A percentile compares a stretch with the other conserved stretches of the same genome.
Evolutionary conservation across 2,797 vertebrate genomes (phyloP).

Genomic region (Decapterus maruadsi): DNA sequence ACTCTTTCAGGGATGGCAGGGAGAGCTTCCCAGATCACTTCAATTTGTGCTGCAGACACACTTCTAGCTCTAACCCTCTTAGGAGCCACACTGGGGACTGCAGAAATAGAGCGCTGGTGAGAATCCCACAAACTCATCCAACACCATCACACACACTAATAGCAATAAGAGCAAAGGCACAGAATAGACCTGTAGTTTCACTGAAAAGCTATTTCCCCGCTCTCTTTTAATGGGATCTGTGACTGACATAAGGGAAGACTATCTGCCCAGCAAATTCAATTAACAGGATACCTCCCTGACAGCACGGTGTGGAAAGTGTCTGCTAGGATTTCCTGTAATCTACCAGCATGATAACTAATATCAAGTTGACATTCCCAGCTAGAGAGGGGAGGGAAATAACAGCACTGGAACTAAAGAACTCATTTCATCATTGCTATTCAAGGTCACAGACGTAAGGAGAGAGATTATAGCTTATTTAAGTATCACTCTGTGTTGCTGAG

Average conservation of each 20-base stretch:
- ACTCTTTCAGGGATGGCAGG: constrained; percentile 90
- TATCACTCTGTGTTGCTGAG: constrained; percentile 13
- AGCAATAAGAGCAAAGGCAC: constrained; percentile 72
- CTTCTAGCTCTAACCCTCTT: constrained; percentile 87
- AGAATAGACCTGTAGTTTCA: constrained; percentile 77
- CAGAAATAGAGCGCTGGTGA: constrained; percentile 70
- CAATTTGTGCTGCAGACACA: constrained; percentile 91
- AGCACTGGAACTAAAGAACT: constrained; percentile 59
- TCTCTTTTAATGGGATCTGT: constrained; percentile 84
- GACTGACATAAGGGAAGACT: constrained; percentile 85
- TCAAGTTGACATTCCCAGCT: constrained; percentile 79
- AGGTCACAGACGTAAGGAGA: constrained; percentile 70
- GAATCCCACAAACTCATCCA: constrained; percentile 58
- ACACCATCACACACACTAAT: constrained; percentile 68
- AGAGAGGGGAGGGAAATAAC: constrained; percentile 61
- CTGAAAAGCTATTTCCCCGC: constrained; percentile 76
- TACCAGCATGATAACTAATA: constrained; percentile 85
- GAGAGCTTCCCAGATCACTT: constrained; percentile 90
- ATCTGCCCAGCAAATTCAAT: constrained; percentile 87
- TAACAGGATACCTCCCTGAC: constrained; percentile 84
- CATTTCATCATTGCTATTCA: constrained; percentile 77
- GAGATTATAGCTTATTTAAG: constrained; percentile 61
- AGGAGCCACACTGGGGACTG: constrained; percentile 91
- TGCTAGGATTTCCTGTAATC: constrained; percentile 86
- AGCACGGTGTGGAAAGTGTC: constrained; percentile 80